Conservation (phyloP, 92 coral and sea anemone species). For the Siderastrea siderea region DNA sequence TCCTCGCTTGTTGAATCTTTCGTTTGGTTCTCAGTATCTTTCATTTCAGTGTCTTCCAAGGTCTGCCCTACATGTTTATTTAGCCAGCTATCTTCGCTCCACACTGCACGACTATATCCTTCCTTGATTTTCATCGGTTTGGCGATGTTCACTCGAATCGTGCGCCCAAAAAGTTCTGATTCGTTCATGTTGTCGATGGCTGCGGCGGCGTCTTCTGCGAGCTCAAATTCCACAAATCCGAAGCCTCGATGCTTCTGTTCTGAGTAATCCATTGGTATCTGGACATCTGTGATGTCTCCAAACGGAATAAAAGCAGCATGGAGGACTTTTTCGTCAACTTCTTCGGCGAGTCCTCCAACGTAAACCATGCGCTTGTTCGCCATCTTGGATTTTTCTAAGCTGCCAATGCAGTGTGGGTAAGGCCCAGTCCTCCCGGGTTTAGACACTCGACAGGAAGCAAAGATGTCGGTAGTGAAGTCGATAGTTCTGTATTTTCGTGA, state of each 20-base stretch:
- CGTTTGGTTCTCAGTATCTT: constrained; percentile 63
- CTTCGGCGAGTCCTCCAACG: constrained; percentile 99
- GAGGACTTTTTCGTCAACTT: constrained; percentile 99
- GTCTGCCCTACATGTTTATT: constrained; percentile 93
- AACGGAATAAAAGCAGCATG: constrained; percentile 99
- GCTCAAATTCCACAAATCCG: constrained; percentile 99
- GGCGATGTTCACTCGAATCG: constrained; percentile 94
- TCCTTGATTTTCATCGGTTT: constrained; percentile 99
- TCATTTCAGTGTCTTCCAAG: constrained; percentile 66
- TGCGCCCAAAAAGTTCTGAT: constrained; percentile 96
- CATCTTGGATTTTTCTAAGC: constrained; percentile 76
- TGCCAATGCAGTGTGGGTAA: constrained; percentile 65
- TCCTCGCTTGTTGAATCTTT: constrained; percentile 64
- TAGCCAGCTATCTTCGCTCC: constrained; percentile 99
- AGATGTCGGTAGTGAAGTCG: constrained; percentile 51
- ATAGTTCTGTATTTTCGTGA: constrained; percentile 47
- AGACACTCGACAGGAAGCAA: constrained; percentile 51
- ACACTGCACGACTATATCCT: constrained; percentile 97
- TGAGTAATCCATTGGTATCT: constrained; percentile 96
- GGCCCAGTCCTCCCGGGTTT: constrained; percentile 43
- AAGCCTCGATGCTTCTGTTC: constrained; percentile 97
- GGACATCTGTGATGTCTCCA: constrained; percentile 99
- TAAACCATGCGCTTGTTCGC: constrained; percentile 99
- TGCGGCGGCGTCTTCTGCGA: constrained; percentile 98
- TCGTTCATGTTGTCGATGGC: constrained; percentile 99